Conservation (phyloP, 1,140 invertebrate species). For the Orussus abietinus region DNA sequence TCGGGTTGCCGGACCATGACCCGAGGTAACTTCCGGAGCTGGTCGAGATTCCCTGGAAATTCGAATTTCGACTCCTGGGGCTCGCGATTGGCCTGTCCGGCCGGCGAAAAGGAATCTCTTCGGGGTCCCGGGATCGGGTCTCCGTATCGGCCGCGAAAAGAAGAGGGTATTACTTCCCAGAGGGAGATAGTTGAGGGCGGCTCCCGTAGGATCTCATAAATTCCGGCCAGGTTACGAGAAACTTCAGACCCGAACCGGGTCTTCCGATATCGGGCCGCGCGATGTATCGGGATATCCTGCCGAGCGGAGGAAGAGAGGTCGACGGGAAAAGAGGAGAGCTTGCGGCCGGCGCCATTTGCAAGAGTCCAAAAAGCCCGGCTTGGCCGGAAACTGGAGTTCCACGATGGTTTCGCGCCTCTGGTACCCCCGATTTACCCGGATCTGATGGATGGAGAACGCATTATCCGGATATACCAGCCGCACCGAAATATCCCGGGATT, state of each 20-base stretch:
- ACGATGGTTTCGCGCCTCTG: background rate
- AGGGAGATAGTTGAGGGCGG: conserved; percentile 22
- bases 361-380: background rate
- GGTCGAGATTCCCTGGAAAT: too few species aligned
- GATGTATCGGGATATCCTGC: conserved; percentile 10
- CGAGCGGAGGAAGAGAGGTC: background rate
- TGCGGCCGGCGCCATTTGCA: conserved; percentile 1
- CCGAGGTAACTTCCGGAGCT: too few species aligned
- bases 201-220: conserved; percentile 27
- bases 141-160: conserved; percentile 10
- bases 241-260: conserved; percentile 16
- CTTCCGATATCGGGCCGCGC: background rate
- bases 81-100: too few species aligned
- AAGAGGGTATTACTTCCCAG: conserved; percentile 27
- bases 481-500: too few species aligned
- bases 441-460: conserved; percentile 1
- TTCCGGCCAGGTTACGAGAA: conserved; percentile 21
- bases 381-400: conserved; percentile 2
- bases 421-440: conserved; percentile 4
- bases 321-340: background rate
- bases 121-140: conserved; percentile 15
- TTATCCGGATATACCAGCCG: too few species aligned
- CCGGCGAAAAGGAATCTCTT: conserved; percentile 14
- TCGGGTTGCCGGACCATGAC: too few species aligned
- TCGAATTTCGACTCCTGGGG: too few species aligned